Base-by-base conservation (phyloP, 2,797 vertebrate species). In the Balearica regulorum region DNA sequence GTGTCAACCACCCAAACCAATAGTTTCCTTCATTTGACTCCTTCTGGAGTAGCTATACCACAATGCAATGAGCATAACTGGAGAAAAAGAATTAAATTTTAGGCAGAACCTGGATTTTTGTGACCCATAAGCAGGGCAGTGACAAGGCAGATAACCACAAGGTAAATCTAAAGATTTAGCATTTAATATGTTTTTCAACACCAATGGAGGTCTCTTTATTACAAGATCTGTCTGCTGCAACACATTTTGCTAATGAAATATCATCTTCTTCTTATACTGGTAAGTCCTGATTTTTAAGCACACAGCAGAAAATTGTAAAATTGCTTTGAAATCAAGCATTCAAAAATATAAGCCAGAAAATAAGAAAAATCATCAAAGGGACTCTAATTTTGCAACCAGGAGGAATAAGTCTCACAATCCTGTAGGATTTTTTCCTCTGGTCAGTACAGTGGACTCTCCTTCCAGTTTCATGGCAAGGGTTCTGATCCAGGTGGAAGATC, bases 281-380 rank as follows among this genome's bases (percentile, higher is more conserved):
- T 51, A 89, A 86, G 46, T 62, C 33, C 33, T 51, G 16, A 18
- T 76, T 93, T 96, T 76, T 82, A 87, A 88, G 16, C 26, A 68
- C 33, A 39, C 33, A 72, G 29, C 13, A 87, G 46, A 88, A 90
- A 37, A 71, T 4, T 71, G 44, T 41, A 93, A 87, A 61, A 10
- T 69, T 44, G 35, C n/a, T 86, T 24, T 86, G 79, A 86, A 94
- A 91, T 89, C 61, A 95, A 78, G 33, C n/a, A 86, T 35, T 88
- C 41, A 75, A 91, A 95, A 68, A 35, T 31, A 90, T 19, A 81
- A 58, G 64, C 54, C 41, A 73, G n/a, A 94, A 93, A 91, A 91
- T 79, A 71, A 83, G 8, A 91, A 78, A 95, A 83, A 70, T 62
- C 73, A 83, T 51, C 84, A 91, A 62, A 82, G 21, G 22, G 46